Percentiles rank a stretch among this genome's conserved stretches.
Evolutionary conservation across 2,797 vertebrate genomes (phyloP).

Genomic region (Chloroceryle inda): DNA sequence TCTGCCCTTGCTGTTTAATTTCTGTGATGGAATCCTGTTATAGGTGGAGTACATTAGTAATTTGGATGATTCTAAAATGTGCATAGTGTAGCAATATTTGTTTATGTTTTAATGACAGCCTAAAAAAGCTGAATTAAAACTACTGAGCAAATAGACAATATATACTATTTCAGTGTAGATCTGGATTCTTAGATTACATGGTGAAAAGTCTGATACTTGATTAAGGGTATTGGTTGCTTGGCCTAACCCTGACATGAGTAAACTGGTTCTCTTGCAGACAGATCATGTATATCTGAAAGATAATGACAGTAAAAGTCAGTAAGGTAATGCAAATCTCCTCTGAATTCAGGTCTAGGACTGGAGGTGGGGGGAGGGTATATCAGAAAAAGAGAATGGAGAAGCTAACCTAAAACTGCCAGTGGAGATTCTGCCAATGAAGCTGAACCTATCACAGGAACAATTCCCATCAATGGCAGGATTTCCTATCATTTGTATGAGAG

Average conservation of each 20-base stretch:
- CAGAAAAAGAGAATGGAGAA: neutral
- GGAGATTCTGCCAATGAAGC: neutral
- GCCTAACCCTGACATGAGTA: neutral
- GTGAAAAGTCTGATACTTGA: neutral
- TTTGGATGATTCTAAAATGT: neutral
- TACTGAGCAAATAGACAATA: neutral
- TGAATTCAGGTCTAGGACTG: neutral
- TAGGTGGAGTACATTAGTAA: neutral
- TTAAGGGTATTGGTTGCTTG: neutral
- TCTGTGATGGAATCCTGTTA: neutral
- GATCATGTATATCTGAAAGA: neutral
- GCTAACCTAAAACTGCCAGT: neutral
- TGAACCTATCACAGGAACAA: neutral
- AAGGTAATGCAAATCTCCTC: neutral
- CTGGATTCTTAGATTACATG: neutral
- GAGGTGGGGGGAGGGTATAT: neutral
- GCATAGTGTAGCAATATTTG: neutral
- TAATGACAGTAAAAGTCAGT: neutral
- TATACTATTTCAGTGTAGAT: neutral
- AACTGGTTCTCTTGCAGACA: neutral
- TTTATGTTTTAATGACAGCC: neutral
- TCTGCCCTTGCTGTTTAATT: neutral
- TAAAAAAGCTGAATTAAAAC: neutral
- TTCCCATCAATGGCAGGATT: conserved; percentile 56
- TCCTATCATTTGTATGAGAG: neutral